These are phyloP conservation scores for Scartelaos histophorus DNA, from an alignment of 2,113 vertebrate genomes.

Conservation along the genomic window DNA sequence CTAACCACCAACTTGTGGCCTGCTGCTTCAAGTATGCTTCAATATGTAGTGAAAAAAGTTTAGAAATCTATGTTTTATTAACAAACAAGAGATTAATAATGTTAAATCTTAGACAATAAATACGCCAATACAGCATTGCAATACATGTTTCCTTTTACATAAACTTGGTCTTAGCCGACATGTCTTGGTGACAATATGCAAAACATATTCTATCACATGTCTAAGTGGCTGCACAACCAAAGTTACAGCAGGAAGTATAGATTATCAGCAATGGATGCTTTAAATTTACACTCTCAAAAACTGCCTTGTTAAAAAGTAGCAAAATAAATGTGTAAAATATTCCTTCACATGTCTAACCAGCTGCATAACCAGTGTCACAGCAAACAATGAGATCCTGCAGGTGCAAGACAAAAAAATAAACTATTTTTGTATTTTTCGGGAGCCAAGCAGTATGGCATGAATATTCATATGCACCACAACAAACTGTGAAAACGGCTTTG, in stretches of 20 bases:
- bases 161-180: too few relatives aligned
- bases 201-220: too few relatives aligned
- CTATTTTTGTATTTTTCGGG: slow-evolving; percentile 23
- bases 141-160: too few relatives aligned
- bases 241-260: background rate
- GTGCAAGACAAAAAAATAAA: slow-evolving; percentile 14
- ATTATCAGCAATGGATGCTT: background rate
- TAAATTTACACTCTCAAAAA: background rate
- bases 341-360: slow-evolving; percentile 11
- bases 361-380: slow-evolving; percentile 9
- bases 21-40: too few relatives aligned
- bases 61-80: too few relatives aligned
- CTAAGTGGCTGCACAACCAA: background rate
- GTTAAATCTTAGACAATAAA: too few relatives aligned
- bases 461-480: slow-evolving; percentile 68
- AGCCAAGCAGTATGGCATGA: slow-evolving; percentile 53
- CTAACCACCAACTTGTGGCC: too few relatives aligned
- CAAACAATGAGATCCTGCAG: slow-evolving; percentile 21
- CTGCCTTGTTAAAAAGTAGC: background rate
- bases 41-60: too few relatives aligned
- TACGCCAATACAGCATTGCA: too few relatives aligned
- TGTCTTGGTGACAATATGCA: too few relatives aligned
- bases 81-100: too few relatives aligned
- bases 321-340: slow-evolving; percentile 23
- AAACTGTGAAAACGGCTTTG: slow-evolving; percentile 68